Evolutionary conservation across 2,113 vertebrate genomes (phyloP).

Genomic region (Prochilodus magdalenae): DNA sequence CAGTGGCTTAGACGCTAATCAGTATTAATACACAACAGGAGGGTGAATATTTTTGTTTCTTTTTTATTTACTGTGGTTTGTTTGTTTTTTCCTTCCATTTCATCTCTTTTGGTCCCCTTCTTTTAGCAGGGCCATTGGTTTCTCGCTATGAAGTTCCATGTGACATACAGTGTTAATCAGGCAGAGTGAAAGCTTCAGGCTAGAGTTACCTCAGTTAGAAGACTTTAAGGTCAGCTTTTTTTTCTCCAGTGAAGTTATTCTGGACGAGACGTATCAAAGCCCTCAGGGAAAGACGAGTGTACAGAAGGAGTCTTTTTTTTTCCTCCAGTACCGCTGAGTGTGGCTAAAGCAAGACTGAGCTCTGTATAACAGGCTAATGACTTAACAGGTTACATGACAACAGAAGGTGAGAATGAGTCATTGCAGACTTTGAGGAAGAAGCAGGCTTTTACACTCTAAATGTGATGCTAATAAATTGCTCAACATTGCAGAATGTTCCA

Average conservation of each 20-base stretch:
- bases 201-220: constrained; percentile 30
- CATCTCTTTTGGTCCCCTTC: not conserved
- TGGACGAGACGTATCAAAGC: constrained; percentile 8
- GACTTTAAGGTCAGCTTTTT: constrained; percentile 19
- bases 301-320: not conserved
- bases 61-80: constrained; percentile 63
- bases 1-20: constrained; percentile 58
- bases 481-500: no score
- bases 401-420: not conserved
- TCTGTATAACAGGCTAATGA: not conserved
- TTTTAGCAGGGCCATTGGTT: not conserved
- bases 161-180: constrained; percentile 23
- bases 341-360: constrained; percentile 6
- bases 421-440: not conserved
- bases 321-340: not conserved
- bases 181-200: constrained; percentile 27
- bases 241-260: constrained; percentile 11
- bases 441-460: not conserved
- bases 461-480: not conserved
- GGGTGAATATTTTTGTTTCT: constrained; percentile 66
- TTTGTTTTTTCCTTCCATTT: constrained; percentile 40
- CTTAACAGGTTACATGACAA: constrained; percentile 3
- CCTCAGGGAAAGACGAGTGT: not conserved
- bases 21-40: constrained; percentile 68
- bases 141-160: constrained; percentile 29